phyloP scores from a whole-genome alignment of 2,113 vertebrate genomes.

The Mionectes macconnelli region DNA sequence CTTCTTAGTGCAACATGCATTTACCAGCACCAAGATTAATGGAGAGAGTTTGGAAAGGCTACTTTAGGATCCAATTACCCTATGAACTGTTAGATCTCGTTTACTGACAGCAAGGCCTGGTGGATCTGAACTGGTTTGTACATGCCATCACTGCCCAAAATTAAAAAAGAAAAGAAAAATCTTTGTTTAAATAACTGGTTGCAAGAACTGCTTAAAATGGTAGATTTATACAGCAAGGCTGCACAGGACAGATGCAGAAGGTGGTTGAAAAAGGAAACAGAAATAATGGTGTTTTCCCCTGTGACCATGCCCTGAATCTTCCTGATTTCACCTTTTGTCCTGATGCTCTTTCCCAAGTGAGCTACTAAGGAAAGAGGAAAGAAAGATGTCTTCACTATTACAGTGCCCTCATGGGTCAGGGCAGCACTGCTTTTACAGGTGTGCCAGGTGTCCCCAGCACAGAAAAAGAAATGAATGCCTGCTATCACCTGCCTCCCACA shows the following conservation, averaged over 20 bases:
- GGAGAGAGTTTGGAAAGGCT: constrained; percentile 1
- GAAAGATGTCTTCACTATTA: neutral
- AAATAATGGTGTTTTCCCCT: neutral
- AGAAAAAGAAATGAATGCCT: fast-evolving
- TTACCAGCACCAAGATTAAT: neutral
- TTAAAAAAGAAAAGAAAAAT: neutral
- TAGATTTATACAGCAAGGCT: neutral
- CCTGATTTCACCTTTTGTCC: neutral
- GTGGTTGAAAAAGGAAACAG: neutral
- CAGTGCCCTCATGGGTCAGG: neutral
- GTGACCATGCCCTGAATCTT: neutral
- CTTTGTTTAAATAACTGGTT: neutral
- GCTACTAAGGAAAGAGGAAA: neutral
- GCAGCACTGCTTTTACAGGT: neutral
- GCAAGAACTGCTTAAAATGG: neutral
- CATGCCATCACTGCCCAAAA: neutral
- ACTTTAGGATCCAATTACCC: neutral
- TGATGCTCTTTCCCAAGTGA: neutral
- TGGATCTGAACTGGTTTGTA: constrained; percentile 23
- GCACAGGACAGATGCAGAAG: neutral
- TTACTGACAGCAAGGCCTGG: constrained; percentile 4
- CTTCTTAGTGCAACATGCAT: neutral
- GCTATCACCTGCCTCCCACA: neutral
- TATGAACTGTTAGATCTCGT: neutral
- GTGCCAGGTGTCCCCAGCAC: neutral